These are phyloP conservation scores for Hyperoplus lanceolatus DNA, from an alignment of 2,797 vertebrate species.

Conservation along the genomic window DNA sequence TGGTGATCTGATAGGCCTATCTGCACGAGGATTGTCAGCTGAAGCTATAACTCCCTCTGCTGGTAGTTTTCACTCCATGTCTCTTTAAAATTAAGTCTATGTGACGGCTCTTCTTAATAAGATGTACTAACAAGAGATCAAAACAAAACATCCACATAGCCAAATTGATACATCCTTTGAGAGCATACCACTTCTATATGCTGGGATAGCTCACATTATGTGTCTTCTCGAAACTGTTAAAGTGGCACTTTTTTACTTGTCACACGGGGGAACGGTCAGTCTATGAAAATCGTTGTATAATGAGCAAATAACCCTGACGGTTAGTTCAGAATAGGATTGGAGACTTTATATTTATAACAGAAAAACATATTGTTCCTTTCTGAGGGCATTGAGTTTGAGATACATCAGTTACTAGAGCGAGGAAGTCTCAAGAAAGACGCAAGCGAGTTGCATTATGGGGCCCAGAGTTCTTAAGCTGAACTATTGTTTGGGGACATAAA, in stretches of 20 bases:
- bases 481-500: not conserved
- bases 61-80: conserved; percentile 1
- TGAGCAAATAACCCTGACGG: no score
- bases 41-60: conserved; percentile 1
- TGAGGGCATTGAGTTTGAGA: not conserved
- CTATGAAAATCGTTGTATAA: no score
- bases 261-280: no score
- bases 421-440: not conserved
- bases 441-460: not conserved
- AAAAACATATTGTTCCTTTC: not conserved
- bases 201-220: no score
- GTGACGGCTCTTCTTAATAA: conserved; percentile 1
- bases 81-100: not conserved
- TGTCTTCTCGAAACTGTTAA: no score
- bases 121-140: not conserved
- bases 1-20: conserved; percentile 11
- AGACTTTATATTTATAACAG: not conserved
- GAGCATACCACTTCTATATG: no score
- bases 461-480: not conserved
- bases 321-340: not conserved
- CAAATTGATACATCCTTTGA: not conserved
- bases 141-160: not conserved
- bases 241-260: no score
- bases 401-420: not conserved
- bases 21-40: conserved; percentile 1